Evolutionary conservation across 2,113 vertebrate genomes (phyloP).

Genomic region (Lipophrys pholis): DNA sequence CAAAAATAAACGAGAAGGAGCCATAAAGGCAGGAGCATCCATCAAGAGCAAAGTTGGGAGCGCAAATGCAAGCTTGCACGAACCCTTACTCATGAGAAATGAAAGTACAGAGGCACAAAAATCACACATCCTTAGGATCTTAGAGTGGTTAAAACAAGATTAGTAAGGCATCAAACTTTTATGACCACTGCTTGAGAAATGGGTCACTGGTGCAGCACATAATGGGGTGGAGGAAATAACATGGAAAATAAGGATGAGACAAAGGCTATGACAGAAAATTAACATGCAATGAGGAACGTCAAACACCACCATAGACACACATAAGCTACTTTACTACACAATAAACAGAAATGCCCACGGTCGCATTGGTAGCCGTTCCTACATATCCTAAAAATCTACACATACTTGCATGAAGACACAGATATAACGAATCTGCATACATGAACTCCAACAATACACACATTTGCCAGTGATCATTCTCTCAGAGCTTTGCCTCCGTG

Average conservation of each 20-base stretch:
- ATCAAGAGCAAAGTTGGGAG: background rate
- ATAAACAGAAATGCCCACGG: too few species aligned
- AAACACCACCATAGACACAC: background rate
- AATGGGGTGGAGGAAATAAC: background rate
- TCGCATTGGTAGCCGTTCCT: background rate
- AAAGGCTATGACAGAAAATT: background rate
- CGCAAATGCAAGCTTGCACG: background rate
- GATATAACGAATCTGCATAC: background rate
- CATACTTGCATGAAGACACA: background rate
- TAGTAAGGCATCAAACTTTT: slow-evolving; percentile 24
- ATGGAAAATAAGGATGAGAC: background rate
- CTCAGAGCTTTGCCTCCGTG: slow-evolving; percentile 18
- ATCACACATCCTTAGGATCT: background rate
- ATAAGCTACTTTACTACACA: background rate
- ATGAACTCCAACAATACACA: slow-evolving; percentile 5
- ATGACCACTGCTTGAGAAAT: slow-evolving; percentile 21
- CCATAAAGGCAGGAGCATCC: background rate
- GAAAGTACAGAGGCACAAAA: background rate
- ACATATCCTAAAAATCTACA: background rate
- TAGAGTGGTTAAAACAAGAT: slow-evolving; percentile 1
- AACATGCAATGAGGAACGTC: background rate
- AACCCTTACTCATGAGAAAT: background rate
- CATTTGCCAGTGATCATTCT: slow-evolving; percentile 27
- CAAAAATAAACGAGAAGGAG: slow-evolving; percentile 22
- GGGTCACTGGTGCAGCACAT: slow-evolving; percentile 28